Evolutionary conservation across 2,797 vertebrate species (phyloP).

Genomic region (Amniataba percoides): DNA sequence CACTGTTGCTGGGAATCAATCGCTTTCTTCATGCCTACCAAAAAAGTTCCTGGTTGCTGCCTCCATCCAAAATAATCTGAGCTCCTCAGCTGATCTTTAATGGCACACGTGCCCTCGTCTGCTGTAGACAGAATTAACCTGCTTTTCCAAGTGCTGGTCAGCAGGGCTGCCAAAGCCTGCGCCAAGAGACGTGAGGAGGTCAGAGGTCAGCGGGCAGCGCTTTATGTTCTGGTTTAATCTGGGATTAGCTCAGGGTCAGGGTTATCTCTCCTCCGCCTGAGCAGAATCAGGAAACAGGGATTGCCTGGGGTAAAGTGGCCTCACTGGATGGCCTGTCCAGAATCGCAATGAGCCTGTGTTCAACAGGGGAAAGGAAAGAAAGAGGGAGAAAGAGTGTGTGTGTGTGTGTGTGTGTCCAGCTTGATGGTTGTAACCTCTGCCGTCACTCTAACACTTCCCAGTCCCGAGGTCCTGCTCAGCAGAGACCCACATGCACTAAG

Average conservation of each 20-base stretch:
- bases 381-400: slow-evolving; percentile 28
- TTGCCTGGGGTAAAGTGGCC: slow-evolving; percentile 79
- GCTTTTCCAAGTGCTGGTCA: slow-evolving; percentile 42
- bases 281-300: slow-evolving; percentile 82
- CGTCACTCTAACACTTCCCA: slow-evolving; percentile 49
- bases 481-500: slow-evolving; percentile 44
- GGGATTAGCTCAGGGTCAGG: slow-evolving; percentile 84
- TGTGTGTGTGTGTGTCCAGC: slow-evolving; percentile 19
- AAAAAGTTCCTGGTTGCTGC: slow-evolving; percentile 1
- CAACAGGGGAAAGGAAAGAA: slow-evolving; percentile 26
- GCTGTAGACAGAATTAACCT: slow-evolving; percentile 20
- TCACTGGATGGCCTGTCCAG: slow-evolving; percentile 65
- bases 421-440: slow-evolving; percentile 53
- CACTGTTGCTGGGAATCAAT: slow-evolving; percentile 23
- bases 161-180: slow-evolving; percentile 34
- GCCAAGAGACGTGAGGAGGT: slow-evolving; percentile 62
- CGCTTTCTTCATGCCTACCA: slow-evolving; percentile 8
- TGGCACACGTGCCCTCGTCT: slow-evolving; percentile 8
- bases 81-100: slow-evolving; percentile 15
- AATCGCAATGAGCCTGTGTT: slow-evolving; percentile 67
- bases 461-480: slow-evolving; percentile 36
- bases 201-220: slow-evolving; percentile 72
- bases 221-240: slow-evolving; percentile 83
- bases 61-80: not conserved
- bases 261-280: slow-evolving; percentile 80